These are phyloP conservation scores for Lasius platythorax DNA, from an alignment of 2,888 invertebrate genomes.

Conservation along the genomic window DNA sequence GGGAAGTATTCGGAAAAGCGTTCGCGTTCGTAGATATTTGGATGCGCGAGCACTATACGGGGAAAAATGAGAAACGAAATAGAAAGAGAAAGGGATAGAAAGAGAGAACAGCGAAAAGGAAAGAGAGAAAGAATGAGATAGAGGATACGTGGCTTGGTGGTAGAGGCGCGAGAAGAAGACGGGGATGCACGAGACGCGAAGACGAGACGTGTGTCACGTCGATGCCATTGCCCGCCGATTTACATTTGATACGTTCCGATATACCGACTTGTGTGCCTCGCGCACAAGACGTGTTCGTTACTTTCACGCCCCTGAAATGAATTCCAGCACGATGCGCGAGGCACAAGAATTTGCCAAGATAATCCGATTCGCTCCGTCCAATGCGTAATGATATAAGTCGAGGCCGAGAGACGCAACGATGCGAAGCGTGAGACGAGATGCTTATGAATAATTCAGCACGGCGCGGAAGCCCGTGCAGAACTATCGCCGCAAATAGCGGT, in stretches of 20 bases:
- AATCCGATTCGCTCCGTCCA: slow-evolving; percentile 24
- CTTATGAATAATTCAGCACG: slow-evolving; percentile 52
- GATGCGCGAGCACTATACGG: not conserved
- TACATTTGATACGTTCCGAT: slow-evolving; percentile 75
- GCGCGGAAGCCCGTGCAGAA: slow-evolving; percentile 34
- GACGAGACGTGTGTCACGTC: slow-evolving; percentile 73
- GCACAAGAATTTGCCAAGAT: slow-evolving; percentile 2
- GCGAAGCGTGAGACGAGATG: slow-evolving; percentile 42
- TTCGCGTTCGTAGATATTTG: slow-evolving; percentile 16
- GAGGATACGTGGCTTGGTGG: slow-evolving; percentile 9
- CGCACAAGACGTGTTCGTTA: slow-evolving; percentile 52
- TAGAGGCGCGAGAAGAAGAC: slow-evolving; percentile 18
- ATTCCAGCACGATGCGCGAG: slow-evolving; percentile 5
- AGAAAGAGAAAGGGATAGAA: not conserved
- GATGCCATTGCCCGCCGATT: slow-evolving; percentile 75
- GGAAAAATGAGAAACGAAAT: not conserved
- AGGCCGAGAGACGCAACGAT: slow-evolving; percentile 30
- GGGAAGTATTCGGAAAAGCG: not conserved
- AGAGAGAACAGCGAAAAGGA: not conserved
- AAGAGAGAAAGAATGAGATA: slow-evolving; percentile 7
- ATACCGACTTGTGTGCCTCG: slow-evolving; percentile 55
- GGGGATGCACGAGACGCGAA: slow-evolving; percentile 63
- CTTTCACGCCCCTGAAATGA: not conserved
- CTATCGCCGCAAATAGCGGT: slow-evolving; percentile 44
- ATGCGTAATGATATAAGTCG: slow-evolving; percentile 47